Conservation (phyloP, 2,113 vertebrate genomes). For the Mormyrus lacerda region DNA sequence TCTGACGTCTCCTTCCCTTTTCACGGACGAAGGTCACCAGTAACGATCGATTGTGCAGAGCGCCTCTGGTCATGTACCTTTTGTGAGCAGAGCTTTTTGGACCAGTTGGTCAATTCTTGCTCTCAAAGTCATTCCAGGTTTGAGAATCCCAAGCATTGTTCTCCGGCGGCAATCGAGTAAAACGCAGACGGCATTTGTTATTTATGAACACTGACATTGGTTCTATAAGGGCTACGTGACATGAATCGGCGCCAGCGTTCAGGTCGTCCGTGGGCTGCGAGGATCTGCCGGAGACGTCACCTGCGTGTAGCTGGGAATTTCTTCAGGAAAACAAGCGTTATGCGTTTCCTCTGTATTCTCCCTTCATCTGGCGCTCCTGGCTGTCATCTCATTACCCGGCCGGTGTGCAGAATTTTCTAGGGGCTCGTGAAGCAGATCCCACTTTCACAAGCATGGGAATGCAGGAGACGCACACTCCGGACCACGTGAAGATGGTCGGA, state of each 20-base stretch:
- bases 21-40: conserved; percentile 52
- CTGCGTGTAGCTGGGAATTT: background rate
- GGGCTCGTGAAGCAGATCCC: background rate
- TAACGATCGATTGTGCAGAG: conserved; percentile 53
- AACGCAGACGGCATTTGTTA: conserved; percentile 46
- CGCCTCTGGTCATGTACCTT: conserved; percentile 32
- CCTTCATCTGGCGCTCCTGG: background rate
- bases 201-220: conserved; percentile 49
- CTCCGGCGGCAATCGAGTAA: conserved; percentile 50
- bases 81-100: conserved; percentile 39
- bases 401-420: background rate
- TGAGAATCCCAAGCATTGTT: conserved; percentile 50
- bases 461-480: background rate
- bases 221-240: background rate
- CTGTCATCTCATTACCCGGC: background rate
- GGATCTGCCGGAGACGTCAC: background rate
- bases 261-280: background rate
- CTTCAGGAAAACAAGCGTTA: background rate
- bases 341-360: background rate
- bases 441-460: background rate
- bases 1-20: conserved; percentile 41
- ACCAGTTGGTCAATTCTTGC: conserved; percentile 44
- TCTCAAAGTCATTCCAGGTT: conserved; percentile 51
- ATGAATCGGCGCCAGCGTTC: background rate
- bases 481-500: background rate